These are phyloP conservation scores for Erebia epiphron DNA, from an alignment of 2,888 invertebrate species.

Conservation along the genomic window DNA sequence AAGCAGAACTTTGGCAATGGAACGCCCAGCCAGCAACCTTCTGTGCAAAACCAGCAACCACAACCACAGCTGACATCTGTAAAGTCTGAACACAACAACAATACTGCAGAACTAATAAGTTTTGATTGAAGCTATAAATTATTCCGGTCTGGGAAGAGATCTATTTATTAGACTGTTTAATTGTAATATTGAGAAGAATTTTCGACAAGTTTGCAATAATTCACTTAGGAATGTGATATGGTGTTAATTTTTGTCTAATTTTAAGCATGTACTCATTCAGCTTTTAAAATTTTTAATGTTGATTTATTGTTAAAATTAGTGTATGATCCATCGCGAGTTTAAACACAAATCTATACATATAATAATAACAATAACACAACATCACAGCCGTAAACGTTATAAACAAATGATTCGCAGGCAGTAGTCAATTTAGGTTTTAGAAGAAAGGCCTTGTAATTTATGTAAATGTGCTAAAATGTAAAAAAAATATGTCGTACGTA, in stretches of 20 bases:
- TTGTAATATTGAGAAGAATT: constrained; percentile 39
- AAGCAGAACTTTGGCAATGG: constrained; percentile 50
- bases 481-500: constrained; percentile 63
- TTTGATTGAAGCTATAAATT: constrained; percentile 85
- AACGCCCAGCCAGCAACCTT: constrained; percentile 44
- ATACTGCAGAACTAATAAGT: constrained; percentile 90
- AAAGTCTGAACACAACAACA: constrained; percentile 73
- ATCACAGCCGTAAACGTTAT: constrained; percentile 43
- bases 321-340: constrained; percentile 18
- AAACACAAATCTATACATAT: no score
- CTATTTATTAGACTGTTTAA: constrained; percentile 59
- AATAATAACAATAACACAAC: constrained; percentile 25
- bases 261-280: constrained; percentile 37
- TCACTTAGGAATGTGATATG: constrained; percentile 34
- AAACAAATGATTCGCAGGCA: constrained; percentile 38
- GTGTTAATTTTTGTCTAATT: constrained; percentile 35
- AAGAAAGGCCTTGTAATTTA: constrained; percentile 69
- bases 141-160: constrained; percentile 45
- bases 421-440: constrained; percentile 48
- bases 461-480: constrained; percentile 75
- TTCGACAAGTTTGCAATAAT: constrained; percentile 34
- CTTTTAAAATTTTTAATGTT: constrained; percentile 36
- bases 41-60: constrained; percentile 42
- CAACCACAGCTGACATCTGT: constrained; percentile 57
- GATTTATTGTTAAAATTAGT: constrained; percentile 33